These are phyloP conservation scores for Centropus unirufus DNA, from an alignment of 2,113 vertebrate species.

Conservation along the genomic window DNA sequence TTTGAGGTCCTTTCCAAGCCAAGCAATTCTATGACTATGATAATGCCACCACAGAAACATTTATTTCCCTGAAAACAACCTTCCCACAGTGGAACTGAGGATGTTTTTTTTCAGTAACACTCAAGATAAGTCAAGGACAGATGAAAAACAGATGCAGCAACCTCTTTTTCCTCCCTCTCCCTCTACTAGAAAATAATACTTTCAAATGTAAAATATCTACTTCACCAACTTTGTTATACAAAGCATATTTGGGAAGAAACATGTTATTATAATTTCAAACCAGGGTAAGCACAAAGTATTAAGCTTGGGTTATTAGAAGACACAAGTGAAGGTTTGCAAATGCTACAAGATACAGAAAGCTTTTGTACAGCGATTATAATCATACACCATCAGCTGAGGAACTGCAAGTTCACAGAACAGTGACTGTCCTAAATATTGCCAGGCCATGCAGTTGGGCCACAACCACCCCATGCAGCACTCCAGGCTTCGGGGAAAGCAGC, in stretches of 20 bases:
- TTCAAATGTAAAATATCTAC: slow-evolving; percentile 48
- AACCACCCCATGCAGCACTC: too few relatives aligned
- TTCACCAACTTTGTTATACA: neutral
- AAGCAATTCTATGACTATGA: too few relatives aligned
- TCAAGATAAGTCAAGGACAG: slow-evolving; percentile 64
- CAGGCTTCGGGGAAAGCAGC: too few relatives aligned
- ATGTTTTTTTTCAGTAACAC: neutral
- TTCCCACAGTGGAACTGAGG: slow-evolving; percentile 2
- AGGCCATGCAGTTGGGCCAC: too few relatives aligned
- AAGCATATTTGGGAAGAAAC: slow-evolving; percentile 24
- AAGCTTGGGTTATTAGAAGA: neutral
- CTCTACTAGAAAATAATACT: neutral
- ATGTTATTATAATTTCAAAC: slow-evolving; percentile 52
- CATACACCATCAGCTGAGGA: neutral
- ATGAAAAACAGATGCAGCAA: neutral
- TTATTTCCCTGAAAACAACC: slow-evolving; percentile 39
- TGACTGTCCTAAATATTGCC: neutral
- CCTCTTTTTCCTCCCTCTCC: neutral
- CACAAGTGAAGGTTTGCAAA: neutral
- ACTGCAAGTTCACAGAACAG: neutral
- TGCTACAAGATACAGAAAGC: neutral
- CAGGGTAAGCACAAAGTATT: neutral
- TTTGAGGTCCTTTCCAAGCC: too few relatives aligned
- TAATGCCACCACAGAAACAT: neutral
- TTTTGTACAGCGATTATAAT: neutral